Conservation (phyloP, 2,113 vertebrate genomes). For the Gobius niger region DNA sequence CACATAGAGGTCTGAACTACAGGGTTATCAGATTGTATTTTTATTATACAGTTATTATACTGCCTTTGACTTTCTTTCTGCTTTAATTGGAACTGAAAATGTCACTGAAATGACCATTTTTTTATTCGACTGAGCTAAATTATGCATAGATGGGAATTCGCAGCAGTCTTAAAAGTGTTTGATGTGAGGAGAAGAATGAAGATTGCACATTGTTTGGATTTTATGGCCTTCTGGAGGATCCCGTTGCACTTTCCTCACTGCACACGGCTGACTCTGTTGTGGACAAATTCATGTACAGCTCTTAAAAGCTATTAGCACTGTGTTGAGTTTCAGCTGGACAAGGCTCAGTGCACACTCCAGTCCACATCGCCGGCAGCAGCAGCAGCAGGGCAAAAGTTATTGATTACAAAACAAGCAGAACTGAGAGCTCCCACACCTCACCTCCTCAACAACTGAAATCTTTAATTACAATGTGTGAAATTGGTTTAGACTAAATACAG, state of each 20-base stretch:
- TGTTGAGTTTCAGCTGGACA: slow-evolving; percentile 14
- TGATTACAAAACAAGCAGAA: slow-evolving; percentile 38
- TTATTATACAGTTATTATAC: too few relatives aligned
- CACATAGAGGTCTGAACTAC: too few relatives aligned
- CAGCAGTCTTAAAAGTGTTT: slow-evolving; percentile 30
- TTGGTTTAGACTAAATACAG: not conserved
- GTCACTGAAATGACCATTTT: too few relatives aligned
- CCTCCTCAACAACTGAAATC: slow-evolving; percentile 16
- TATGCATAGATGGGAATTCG: too few relatives aligned
- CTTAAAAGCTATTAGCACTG: slow-evolving; percentile 32
- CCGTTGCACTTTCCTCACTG: not conserved
- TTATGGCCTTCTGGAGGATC: not conserved
- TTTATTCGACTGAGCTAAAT: too few relatives aligned
- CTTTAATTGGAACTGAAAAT: too few relatives aligned
- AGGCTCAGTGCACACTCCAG: slow-evolving; percentile 27
- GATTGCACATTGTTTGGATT: not conserved
- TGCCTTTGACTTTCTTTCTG: too few relatives aligned
- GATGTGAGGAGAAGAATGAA: too few relatives aligned
- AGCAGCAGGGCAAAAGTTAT: slow-evolving; percentile 18
- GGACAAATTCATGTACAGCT: slow-evolving; percentile 6
- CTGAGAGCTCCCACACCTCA: not conserved
- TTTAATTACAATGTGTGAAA: slow-evolving; percentile 9
- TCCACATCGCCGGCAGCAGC: slow-evolving; percentile 7
- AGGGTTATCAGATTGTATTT: too few relatives aligned
- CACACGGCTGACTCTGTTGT: not conserved